phyloP scores from a whole-genome alignment of 2,888 invertebrate genomes.

The Agrotis ipsilon region DNA sequence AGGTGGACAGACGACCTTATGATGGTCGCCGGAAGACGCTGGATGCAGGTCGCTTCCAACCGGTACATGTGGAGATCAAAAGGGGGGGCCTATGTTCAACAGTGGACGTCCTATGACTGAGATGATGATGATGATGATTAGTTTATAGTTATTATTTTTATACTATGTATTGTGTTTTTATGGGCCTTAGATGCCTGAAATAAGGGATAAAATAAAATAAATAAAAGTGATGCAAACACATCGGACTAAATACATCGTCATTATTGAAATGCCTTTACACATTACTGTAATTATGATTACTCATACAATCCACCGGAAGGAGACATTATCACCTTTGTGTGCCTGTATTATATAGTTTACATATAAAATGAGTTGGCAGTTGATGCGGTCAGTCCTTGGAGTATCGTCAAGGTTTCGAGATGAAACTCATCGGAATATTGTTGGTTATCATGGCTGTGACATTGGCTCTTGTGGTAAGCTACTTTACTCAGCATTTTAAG shows the following conservation, averaged over 20 bases:
- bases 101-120: too few relatives aligned
- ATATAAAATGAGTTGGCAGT: slow-evolving; percentile 30
- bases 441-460: slow-evolving; percentile 31
- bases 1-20: too few relatives aligned
- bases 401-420: slow-evolving; percentile 13
- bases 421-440: slow-evolving; percentile 47
- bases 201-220: too few relatives aligned
- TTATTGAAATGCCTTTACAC: slow-evolving; percentile 24
- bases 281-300: slow-evolving; percentile 21
- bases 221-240: neutral
- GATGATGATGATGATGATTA: too few relatives aligned
- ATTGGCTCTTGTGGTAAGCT: slow-evolving; percentile 40
- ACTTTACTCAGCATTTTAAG: neutral
- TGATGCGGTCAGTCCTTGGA: slow-evolving; percentile 7
- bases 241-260: neutral
- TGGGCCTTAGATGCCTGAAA: too few relatives aligned
- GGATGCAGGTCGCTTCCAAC: too few relatives aligned
- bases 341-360: neutral
- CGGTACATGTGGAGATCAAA: too few relatives aligned
- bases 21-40: too few relatives aligned
- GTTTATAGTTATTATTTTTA: too few relatives aligned
- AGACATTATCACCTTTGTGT: slow-evolving; percentile 27
- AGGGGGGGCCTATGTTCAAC: too few relatives aligned
- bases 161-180: too few relatives aligned
- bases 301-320: slow-evolving; percentile 41